Evolutionary conservation across 2,113 vertebrate species (phyloP).

Genomic region (Scomber colias): DNA sequence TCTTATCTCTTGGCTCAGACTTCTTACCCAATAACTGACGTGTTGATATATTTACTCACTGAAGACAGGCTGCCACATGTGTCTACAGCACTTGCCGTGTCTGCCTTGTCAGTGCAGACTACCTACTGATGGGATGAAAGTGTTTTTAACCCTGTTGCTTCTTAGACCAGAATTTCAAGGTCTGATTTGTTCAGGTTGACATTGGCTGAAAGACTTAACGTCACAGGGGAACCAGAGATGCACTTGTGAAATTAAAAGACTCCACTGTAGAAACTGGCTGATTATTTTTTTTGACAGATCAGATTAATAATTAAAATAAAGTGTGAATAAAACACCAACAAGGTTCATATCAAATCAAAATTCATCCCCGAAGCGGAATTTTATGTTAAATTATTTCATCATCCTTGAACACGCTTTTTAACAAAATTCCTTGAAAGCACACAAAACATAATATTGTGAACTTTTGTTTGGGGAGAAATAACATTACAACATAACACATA

Average conservation of each 20-base stretch:
- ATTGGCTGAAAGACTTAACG: slow-evolving; percentile 17
- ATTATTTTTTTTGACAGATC: background rate
- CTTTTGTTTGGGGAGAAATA: background rate
- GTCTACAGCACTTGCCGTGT: slow-evolving; percentile 9
- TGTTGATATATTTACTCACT: slow-evolving; percentile 44
- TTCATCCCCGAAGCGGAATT: background rate
- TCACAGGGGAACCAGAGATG: slow-evolving; percentile 8
- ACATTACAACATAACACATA: background rate
- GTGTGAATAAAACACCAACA: background rate
- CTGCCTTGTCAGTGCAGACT: slow-evolving; percentile 23
- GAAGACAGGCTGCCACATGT: slow-evolving; percentile 26
- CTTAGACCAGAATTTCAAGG: slow-evolving; percentile 20
- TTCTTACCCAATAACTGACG: slow-evolving; percentile 25
- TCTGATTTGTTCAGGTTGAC: slow-evolving; percentile 14
- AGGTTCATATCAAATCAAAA: background rate
- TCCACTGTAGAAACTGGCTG: background rate
- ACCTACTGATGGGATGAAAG: slow-evolving; percentile 21
- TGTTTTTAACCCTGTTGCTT: slow-evolving; percentile 12
- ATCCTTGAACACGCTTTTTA: background rate
- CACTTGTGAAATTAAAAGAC: background rate
- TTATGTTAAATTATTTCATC: background rate
- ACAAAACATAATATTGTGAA: too few relatives aligned
- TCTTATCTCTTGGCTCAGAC: slow-evolving; percentile 58
- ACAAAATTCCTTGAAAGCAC: background rate
- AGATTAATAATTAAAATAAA: background rate